Conservation (phyloP, 2,888 invertebrate species). For the Hyppa rectilinea region DNA sequence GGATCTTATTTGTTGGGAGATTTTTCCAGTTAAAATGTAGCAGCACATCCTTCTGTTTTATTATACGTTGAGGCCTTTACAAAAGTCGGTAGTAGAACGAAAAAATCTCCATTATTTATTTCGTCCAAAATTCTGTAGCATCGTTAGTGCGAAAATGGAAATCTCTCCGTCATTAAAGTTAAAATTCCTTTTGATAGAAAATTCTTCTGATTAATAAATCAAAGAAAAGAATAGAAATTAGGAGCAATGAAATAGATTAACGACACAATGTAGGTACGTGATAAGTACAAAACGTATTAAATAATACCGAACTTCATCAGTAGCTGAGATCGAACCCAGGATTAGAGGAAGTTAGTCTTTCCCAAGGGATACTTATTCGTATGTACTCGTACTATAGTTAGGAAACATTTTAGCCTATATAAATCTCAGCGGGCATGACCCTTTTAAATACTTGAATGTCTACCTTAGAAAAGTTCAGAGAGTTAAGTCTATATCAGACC, state of each 20-base stretch:
- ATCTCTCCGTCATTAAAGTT: too few species aligned
- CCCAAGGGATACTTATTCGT: slow-evolving; percentile 4
- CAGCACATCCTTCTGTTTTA: background rate
- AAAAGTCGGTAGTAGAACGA: too few species aligned
- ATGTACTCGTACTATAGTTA: slow-evolving; percentile 6
- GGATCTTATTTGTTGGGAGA: slow-evolving; percentile 13
- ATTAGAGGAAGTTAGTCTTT: slow-evolving; percentile 16
- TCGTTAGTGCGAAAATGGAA: too few species aligned
- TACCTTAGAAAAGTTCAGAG: background rate
- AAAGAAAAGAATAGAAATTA: background rate
- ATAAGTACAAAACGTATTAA: slow-evolving; percentile 9
- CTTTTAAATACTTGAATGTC: slow-evolving; percentile 1
- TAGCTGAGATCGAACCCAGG: slow-evolving; percentile 1
- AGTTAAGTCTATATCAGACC: background rate
- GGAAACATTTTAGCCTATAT: slow-evolving; percentile 18
- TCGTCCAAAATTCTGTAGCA: background rate
- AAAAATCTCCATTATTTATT: background rate
- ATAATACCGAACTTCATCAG: slow-evolving; percentile 30
- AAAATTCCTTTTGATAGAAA: too few species aligned
- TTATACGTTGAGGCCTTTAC: background rate
- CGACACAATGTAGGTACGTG: background rate
- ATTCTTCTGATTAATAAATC: too few species aligned
- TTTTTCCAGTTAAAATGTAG: background rate
- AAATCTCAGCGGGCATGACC: slow-evolving; percentile 15
- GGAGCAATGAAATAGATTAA: background rate